Evolutionary conservation across 2,797 vertebrate genomes (phyloP).

Genomic region (Rhadinocentrus ornatus): DNA sequence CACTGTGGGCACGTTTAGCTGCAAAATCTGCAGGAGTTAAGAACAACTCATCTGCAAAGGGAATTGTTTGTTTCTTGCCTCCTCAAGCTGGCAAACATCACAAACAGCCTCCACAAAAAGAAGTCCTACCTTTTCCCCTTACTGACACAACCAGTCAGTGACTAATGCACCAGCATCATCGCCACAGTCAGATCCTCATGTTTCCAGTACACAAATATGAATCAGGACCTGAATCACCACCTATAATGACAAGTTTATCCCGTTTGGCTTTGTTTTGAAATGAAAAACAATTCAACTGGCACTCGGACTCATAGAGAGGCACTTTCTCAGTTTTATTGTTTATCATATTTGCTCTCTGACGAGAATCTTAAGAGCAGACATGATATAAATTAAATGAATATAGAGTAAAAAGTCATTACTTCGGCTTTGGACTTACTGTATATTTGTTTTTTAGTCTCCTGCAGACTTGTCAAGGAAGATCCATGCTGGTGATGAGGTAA

Average conservation of each 20-base stretch:
- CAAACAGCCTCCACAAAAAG: constrained; percentile 36
- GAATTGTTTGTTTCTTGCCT: constrained; percentile 30
- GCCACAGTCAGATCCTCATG: constrained; percentile 51
- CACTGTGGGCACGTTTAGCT: constrained; percentile 2
- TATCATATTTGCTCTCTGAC: constrained; percentile 12
- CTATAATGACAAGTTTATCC: constrained; percentile 62
- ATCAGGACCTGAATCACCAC: constrained; percentile 72
- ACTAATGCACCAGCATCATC: constrained; percentile 61
- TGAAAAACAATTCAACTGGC: constrained; percentile 45
- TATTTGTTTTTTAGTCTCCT: constrained; percentile 84
- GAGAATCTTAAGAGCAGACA: not conserved
- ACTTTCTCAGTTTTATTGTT: constrained; percentile 10
- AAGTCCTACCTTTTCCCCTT: constrained; percentile 40
- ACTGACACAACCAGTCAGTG: constrained; percentile 48
- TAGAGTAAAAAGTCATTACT: not conserved
- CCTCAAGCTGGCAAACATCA: constrained; percentile 14
- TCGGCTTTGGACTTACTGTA: constrained; percentile 3
- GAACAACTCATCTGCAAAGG: constrained; percentile 22
- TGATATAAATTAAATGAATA: not conserved
- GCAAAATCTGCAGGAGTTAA: constrained; percentile 26
- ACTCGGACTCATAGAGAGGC: constrained; percentile 3
- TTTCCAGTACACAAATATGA: constrained; percentile 62
- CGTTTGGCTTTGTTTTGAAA: constrained; percentile 56
- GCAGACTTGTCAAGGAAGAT: constrained; percentile 93
- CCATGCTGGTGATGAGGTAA: constrained; percentile 95